Evolutionary conservation across 2,888 invertebrate genomes (phyloP).

Genomic region (Eumerus sabulonum): DNA sequence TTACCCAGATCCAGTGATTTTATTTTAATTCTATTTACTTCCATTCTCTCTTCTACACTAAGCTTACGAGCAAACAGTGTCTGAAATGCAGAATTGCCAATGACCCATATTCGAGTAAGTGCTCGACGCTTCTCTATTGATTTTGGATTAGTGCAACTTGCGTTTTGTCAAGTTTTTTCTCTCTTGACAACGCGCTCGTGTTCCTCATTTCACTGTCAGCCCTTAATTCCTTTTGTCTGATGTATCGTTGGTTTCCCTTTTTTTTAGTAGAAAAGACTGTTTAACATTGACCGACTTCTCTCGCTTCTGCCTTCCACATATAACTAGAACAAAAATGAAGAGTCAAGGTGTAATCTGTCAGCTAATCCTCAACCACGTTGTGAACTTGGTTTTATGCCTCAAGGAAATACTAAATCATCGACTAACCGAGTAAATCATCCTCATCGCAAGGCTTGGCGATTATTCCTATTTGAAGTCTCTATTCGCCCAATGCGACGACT

Average conservation of each 20-base stretch:
- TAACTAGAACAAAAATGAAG: no score
- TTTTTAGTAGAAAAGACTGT: neutral
- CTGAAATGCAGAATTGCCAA: slow-evolving; percentile 38
- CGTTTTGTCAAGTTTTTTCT: slow-evolving; percentile 7
- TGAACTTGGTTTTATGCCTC: no score
- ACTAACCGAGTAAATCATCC: no score
- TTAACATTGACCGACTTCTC: no score
- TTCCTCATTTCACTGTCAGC: slow-evolving; percentile 15
- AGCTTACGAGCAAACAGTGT: slow-evolving; percentile 9
- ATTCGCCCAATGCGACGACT: no score
- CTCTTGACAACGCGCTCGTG: neutral
- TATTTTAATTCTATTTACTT: neutral
- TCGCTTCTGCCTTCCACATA: no score
- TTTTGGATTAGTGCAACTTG: slow-evolving; percentile 48
- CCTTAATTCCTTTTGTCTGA: slow-evolving; percentile 48
- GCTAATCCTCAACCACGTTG: no score
- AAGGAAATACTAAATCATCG: no score
- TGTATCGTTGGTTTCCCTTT: slow-evolving; percentile 6
- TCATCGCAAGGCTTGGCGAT: no score
- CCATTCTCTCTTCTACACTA: neutral
- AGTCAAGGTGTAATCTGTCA: no score
- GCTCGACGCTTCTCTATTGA: slow-evolving; percentile 43
- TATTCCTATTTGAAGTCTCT: no score
- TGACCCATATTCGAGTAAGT: slow-evolving; percentile 45
- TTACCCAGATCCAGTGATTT: slow-evolving; percentile 33